These are phyloP conservation scores for Drosophila tripunctata DNA, from an alignment of 2,888 invertebrate genomes.

Conservation along the genomic window DNA sequence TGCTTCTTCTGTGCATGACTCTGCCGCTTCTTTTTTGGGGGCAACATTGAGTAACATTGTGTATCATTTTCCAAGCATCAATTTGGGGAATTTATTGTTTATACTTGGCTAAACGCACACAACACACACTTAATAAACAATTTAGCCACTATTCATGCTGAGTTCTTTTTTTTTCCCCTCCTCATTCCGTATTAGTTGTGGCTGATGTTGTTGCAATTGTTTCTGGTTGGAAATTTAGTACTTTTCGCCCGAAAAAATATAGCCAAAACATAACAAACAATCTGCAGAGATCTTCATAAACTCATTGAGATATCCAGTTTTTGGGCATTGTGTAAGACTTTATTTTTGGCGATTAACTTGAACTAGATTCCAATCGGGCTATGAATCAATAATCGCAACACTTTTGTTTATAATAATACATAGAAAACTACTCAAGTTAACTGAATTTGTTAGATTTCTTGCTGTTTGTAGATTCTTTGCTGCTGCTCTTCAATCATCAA, in stretches of 20 bases:
- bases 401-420: not conserved
- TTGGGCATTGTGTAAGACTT: slow-evolving; percentile 30
- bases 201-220: slow-evolving; percentile 23
- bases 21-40: slow-evolving; percentile 18
- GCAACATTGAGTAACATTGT: slow-evolving; percentile 10
- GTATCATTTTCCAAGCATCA: slow-evolving; percentile 60
- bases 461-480: no score
- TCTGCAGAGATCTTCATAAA: slow-evolving; percentile 16
- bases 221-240: slow-evolving; percentile 52
- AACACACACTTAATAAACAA: slow-evolving; percentile 71
- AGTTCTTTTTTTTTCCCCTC: no score
- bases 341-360: slow-evolving; percentile 47
- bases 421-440: not conserved
- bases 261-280: slow-evolving; percentile 67
- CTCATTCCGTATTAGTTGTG: no score
- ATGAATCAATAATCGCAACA: slow-evolving; percentile 11
- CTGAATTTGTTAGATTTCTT: not conserved
- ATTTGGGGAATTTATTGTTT: slow-evolving; percentile 65
- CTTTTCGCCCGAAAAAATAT: slow-evolving; percentile 64
- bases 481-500: not conserved
- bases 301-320: slow-evolving; percentile 9
- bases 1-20: slow-evolving; percentile 27
- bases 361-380: slow-evolving; percentile 8
- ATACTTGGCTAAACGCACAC: slow-evolving; percentile 53
- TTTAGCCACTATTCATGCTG: slow-evolving; percentile 38